Evolutionary conservation across 1,140 invertebrate genomes (phyloP), one percentile per base, ranked within the genome.

Genomic region (Protaetia brevitarsis): DNA sequence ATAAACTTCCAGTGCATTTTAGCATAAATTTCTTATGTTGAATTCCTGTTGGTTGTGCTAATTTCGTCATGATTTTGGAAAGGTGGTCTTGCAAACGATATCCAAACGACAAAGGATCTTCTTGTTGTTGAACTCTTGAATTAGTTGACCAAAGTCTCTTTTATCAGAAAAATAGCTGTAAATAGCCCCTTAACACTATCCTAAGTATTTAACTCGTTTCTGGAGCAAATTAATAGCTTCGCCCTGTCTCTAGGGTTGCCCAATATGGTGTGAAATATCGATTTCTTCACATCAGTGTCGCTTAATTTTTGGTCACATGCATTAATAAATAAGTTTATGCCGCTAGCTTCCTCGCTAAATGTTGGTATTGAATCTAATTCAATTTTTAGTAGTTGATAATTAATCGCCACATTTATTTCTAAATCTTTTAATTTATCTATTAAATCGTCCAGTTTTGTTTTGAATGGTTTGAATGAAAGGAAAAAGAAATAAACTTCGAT

Each of bases 321-420:
- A 13, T 10, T 58, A 27, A 27, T 26, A 26, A 27, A 58, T 26
- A 58, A 10, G 11, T 27, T 26, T 27, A 58, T 27, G 11, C 23
- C 23, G 56, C 23, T 58, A 6, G 8, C 8, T 27, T 58, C 56
- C 11, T 26, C 56, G 10, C 6, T 11, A 26, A 58, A 27, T 27
- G 3, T 29, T 13, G 56, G 56, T 11, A 58, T 58, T n/a, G 56
- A 23, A n/a, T 58, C 56, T 27, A 58, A 58, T 58, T 58, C 56
- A 13, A 58, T 27, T 27, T 13, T 26, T 6, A 58, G 13, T 26
- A 26, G 28, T 19, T 6, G 4, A 10, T 58, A 58, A 58, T 58
- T 58, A 6, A 58, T 26, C 13, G 11, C 23, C 5, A 21, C 37
- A 16, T 45, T 45, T 6, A 45, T 13, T 45, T n/a, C n/a, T 45